phyloP scores from a whole-genome alignment of 2,113 vertebrate species.

The Apistogramma diplotaenia region DNA sequence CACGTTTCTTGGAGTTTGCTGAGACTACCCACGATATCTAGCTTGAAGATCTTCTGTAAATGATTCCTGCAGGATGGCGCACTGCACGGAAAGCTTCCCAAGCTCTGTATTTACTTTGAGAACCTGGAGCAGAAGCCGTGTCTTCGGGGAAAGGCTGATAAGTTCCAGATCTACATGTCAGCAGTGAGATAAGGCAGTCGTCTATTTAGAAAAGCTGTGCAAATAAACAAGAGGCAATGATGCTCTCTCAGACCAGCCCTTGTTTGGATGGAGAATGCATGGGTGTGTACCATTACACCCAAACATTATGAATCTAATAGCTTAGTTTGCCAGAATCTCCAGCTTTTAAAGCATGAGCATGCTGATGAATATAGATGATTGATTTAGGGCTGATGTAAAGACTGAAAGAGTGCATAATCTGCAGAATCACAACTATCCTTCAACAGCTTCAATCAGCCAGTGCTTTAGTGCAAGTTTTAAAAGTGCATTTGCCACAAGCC shows the following conservation, averaged over 20 bases:
- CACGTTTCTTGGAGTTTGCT: background rate
- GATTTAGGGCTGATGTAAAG: background rate
- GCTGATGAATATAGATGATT: background rate
- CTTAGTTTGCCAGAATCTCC: background rate
- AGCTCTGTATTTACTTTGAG: constrained; percentile 51
- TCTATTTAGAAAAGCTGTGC: constrained; percentile 42
- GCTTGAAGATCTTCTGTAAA: constrained; percentile 13
- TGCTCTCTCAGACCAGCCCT: background rate
- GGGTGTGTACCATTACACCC: background rate
- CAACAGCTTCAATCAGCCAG: constrained; percentile 1
- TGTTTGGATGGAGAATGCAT: constrained; percentile 27
- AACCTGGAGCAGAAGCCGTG: constrained; percentile 19
- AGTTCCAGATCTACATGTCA: constrained; percentile 54
- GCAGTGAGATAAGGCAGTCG: constrained; percentile 37
- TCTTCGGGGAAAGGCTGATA: constrained; percentile 42
- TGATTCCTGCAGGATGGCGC: constrained; percentile 3
- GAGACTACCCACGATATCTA: constrained; percentile 4
- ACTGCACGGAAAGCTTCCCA: constrained; percentile 16
- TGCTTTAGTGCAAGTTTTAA: constrained; percentile 14
- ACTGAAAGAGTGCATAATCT: constrained; percentile 5
- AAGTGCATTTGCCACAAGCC: constrained; percentile 1
- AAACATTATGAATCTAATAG: background rate
- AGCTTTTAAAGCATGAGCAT: background rate
- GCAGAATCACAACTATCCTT: background rate
- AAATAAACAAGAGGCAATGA: constrained; percentile 60